Evolutionary conservation across 2,888 invertebrate genomes (phyloP).

Genomic region (Drosophila recens): DNA sequence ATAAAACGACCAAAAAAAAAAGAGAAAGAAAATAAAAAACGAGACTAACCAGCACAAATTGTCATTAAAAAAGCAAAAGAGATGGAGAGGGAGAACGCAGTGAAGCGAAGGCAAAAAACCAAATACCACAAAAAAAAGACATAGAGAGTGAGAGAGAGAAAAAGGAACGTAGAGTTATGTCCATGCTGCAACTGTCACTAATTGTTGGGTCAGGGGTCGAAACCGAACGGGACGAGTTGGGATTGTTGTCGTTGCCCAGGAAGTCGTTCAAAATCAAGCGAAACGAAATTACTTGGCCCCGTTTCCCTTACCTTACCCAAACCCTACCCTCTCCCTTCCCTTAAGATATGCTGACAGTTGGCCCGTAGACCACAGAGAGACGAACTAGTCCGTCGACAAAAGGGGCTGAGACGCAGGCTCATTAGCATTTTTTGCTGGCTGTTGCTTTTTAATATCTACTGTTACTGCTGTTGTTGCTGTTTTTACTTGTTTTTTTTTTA

Average conservation of each 20-base stretch:
- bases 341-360: constrained; percentile 62
- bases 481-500: constrained; percentile 51
- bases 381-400: constrained; percentile 13
- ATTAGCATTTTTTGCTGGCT: constrained; percentile 75
- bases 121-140: constrained; percentile 48
- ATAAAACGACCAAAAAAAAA: constrained; percentile 40
- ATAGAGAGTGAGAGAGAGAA: constrained; percentile 3
- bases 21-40: constrained; percentile 15
- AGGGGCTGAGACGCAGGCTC: constrained; percentile 42
- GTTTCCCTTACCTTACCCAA: constrained; percentile 4
- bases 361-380: constrained; percentile 63
- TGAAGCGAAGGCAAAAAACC: constrained; percentile 55
- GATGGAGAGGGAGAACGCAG: constrained; percentile 27
- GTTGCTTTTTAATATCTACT: constrained; percentile 71
- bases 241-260: constrained; percentile 61
- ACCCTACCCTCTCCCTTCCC: not conserved
- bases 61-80: constrained; percentile 50
- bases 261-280: constrained; percentile 79
- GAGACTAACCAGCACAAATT: constrained; percentile 55
- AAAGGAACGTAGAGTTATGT: constrained; percentile 46
- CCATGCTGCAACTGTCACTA: constrained; percentile 77
- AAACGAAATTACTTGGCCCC: constrained; percentile 72
- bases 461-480: constrained; percentile 29
- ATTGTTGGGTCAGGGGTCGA: constrained; percentile 68
- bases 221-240: not conserved